Evolutionary conservation across 2,113 vertebrate species (phyloP), one percentile per base, ranked within the genome.

Genomic region (Oreamnos americanus): DNA sequence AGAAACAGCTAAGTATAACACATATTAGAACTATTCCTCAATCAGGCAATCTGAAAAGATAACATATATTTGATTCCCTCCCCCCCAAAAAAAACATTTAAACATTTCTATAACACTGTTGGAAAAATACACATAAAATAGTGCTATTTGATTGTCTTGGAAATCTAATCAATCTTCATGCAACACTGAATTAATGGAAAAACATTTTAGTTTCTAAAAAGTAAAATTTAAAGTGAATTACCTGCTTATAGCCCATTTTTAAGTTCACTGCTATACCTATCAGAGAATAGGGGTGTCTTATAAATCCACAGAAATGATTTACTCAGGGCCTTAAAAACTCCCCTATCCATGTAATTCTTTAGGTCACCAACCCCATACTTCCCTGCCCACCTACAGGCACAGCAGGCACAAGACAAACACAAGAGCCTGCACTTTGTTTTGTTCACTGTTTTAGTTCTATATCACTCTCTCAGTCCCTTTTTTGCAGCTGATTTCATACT

Each of bases 41-140:
- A 36, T 53, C 90, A 96, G 92, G 43, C 28, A 87, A 62, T 47
- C 43, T 91, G 47, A 85, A 96, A 93, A 88, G 21, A 95, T 28
- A 71, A 81, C 84, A 81, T 33, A n/a, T 81, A 13, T 15, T 82
- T 90, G 6, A 26, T 43, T 84, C 49, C 49, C 25, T 3, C 51
- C 51, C 51, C 21, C 47, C 45, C 45, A 10, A 12, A 47, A 47
- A 47, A 21, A 55, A 55, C 57, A 89, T 51, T 26, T 62, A 97
- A 57, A 87, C 45, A 62, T 25, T 87, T 97, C 19, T 87, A 57
- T 33, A 57, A 60, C 47, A 78, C 53, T 91, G 28, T 90, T 58
- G 76, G 74, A 76, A 87, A 74, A 93, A 88, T 23, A 43, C 6
- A 89, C 26, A 87, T 87, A 92, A 39, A 81, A 85, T 39, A 85